Evolutionary conservation across 1,140 invertebrate genomes (phyloP), one percentile per base, ranked within the genome.

Genomic region (Euborellia annulipes): DNA sequence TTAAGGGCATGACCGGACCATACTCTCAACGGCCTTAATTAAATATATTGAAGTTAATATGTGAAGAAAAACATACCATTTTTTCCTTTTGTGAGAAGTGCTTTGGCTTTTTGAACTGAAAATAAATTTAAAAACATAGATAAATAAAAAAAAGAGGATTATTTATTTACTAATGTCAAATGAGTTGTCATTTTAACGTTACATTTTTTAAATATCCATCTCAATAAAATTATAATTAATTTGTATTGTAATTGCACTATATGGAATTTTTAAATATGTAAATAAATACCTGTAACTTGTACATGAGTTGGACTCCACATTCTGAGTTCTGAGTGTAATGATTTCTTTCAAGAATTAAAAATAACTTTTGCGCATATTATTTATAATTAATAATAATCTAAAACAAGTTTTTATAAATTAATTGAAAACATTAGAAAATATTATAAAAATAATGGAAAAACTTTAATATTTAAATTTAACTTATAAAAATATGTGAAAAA

Each of bases 291-390:
- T 63, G 80, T 82, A 50, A 86, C 80, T 71, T 85, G 79, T 41
- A 85, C 82, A 65, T 86, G 82, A 48, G 82, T 86, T 52, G 82
- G 82, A 62, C 80, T 82, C 81, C 81, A 85, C 82, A 85, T 86
- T n/a, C n/a, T n/a, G n/a, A n/a, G n/a, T n/a, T n/a, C n/a, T n/a
- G n/a, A n/a, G n/a, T n/a, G n/a, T n/a, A n/a, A n/a, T n/a, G n/a
- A n/a, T n/a, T n/a, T n/a, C n/a, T n/a, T n/a, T n/a, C n/a, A n/a
- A n/a, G n/a, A n/a, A n/a, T n/a, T n/a, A n/a, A n/a, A n/a, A n/a
- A n/a, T n/a, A n/a, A n/a, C n/a, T n/a, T n/a, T n/a, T n/a, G n/a
- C n/a, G n/a, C n/a, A n/a, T n/a, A n/a, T n/a, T n/a, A n/a, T n/a
- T n/a, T n/a, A n/a, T n/a, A n/a, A n/a, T n/a, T n/a, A n/a, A n/a